A percentile compares a stretch with the other conserved stretches of the same genome.
Conservation (phyloP, 2,797 vertebrate genomes). For the Parauchenoglanis ngamensis region DNA sequence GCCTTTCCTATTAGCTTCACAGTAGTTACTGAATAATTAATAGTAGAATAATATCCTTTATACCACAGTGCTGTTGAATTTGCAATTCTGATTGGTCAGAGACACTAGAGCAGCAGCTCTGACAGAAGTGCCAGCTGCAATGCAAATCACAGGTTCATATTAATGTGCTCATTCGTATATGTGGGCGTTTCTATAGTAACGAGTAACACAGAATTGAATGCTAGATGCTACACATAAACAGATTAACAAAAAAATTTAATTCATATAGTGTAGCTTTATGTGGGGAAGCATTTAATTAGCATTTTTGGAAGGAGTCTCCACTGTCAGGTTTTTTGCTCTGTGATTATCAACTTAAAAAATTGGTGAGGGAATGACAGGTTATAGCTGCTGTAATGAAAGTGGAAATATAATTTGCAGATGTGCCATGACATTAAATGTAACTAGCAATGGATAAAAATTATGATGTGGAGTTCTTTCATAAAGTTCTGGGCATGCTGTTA, state of each 20-base stretch:
- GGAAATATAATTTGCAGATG: not conserved
- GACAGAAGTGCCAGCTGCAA: not conserved
- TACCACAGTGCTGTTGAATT: not conserved
- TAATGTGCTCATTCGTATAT: not conserved
- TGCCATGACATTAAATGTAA: not conserved
- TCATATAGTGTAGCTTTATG: not conserved
- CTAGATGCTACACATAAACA: not conserved
- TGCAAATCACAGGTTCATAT: slow-evolving; percentile 4
- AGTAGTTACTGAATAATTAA: slow-evolving; percentile 21
- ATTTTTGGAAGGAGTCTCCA: slow-evolving; percentile 7
- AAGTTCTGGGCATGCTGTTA: not conserved
- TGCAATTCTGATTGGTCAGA: slow-evolving; percentile 6
- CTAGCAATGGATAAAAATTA: not conserved
- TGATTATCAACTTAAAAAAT: not conserved
- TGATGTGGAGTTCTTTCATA: not conserved
- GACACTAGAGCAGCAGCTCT: not conserved
- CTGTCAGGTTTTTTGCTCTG: not conserved
- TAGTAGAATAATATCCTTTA: slow-evolving; percentile 26
- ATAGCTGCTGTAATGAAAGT: not conserved
- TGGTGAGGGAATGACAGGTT: not conserved
- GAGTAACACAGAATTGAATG: not conserved
- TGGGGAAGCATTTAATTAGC: not conserved
- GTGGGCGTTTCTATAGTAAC: not conserved
- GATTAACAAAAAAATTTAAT: not conserved
- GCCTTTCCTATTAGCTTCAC: slow-evolving; percentile 22